Base-by-base conservation (phyloP, 2,888 invertebrate species). In the Linyphia triangularis region DNA sequence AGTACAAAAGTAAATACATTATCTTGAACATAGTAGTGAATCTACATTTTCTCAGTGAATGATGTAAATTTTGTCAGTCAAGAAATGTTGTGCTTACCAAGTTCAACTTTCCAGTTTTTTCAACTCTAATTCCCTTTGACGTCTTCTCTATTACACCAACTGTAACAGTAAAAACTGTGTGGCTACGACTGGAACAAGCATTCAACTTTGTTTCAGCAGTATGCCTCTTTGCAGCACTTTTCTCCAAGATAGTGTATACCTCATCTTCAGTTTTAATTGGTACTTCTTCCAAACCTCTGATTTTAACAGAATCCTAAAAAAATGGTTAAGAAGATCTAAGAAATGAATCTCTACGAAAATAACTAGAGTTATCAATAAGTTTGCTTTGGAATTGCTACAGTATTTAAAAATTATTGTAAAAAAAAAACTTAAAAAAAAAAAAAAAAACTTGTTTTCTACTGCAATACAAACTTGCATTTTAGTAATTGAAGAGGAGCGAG, bases 51-150 rank as follows among this genome's bases (percentile, higher is more conserved):
- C n/a, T n/a, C n/a, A n/a, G n/a, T n/a, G n/a, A n/a, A n/a, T n/a
- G n/a, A n/a, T n/a, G n/a, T n/a, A n/a, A n/a, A n/a, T n/a, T n/a
- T n/a, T n/a, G n/a, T n/a, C n/a, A n/a, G n/a, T n/a, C n/a, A n/a
- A n/a, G n/a, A n/a, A n/a, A n/a, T n/a, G n/a, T n/a, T n/a, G n/a
- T 19, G 90, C 91, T 90, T 91, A 94, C 99, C 90, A 99, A 94
- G 94, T 99, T 97, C n/a, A 99, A 94, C 92, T 99, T 99, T 0
- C 99, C 99, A 69, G 96, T 97, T 94, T 98, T 98, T 13, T 99
- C 94, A 89, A 98, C 94, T 92, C 98, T 98, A 92, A 98, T 98
- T 3, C 98, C 98, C 24, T 97, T 96, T 0, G 96, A 94, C 13
- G 96, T 96, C 92, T 95, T 96, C 92, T 99, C 98, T 90, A 97